A percentile compares a stretch with the other conserved stretches of the same genome.
These are phyloP conservation scores for Drosophila neoperkinsi DNA, from an alignment of 2,888 invertebrate species.

Conservation along the genomic window DNA sequence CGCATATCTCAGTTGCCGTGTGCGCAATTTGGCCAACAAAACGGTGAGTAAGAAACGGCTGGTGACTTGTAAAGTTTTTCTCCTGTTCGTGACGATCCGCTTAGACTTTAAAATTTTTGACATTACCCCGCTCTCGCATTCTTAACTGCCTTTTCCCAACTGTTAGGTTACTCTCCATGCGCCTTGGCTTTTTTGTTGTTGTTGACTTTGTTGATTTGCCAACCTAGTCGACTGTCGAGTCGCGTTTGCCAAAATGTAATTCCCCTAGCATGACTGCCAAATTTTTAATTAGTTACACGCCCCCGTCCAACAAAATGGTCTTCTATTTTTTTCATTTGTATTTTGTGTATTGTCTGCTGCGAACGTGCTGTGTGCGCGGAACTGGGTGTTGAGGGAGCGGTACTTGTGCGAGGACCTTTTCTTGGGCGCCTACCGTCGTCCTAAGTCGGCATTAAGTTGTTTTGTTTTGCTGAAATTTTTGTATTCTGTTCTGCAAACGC, in stretches of 20 bases:
- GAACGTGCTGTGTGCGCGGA: not conserved
- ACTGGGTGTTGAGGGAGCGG: not conserved
- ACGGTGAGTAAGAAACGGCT: conserved; percentile 80
- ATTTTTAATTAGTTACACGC: conserved; percentile 75
- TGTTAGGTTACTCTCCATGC: conserved; percentile 34
- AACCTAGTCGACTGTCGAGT: conserved; percentile 63
- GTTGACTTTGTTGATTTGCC: conserved; percentile 72
- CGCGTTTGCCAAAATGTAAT: conserved; percentile 65
- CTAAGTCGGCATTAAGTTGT: conserved; percentile 71
- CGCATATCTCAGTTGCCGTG: conserved; percentile 85
- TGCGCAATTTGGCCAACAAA: conserved; percentile 85
- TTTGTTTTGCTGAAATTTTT: conserved; percentile 64
- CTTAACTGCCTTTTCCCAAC: conserved; percentile 1
- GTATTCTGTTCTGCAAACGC: conserved; percentile 49
- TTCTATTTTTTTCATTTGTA: conserved; percentile 27
- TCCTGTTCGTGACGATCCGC: conserved; percentile 57
- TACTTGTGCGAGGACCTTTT: conserved; percentile 25
- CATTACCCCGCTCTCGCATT: conserved; percentile 26
- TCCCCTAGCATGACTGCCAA: conserved; percentile 79
- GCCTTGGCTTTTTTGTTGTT: conserved; percentile 20
- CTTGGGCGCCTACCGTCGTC: conserved; percentile 21
- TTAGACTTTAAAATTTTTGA: conserved; percentile 66
- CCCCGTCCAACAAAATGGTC: conserved; percentile 15
- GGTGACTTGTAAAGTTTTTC: conserved; percentile 38
- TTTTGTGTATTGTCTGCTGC: conserved; percentile 21